phyloP scores from a whole-genome alignment of 2,888 invertebrate genomes.

The Metopia argyrocephala region DNA sequence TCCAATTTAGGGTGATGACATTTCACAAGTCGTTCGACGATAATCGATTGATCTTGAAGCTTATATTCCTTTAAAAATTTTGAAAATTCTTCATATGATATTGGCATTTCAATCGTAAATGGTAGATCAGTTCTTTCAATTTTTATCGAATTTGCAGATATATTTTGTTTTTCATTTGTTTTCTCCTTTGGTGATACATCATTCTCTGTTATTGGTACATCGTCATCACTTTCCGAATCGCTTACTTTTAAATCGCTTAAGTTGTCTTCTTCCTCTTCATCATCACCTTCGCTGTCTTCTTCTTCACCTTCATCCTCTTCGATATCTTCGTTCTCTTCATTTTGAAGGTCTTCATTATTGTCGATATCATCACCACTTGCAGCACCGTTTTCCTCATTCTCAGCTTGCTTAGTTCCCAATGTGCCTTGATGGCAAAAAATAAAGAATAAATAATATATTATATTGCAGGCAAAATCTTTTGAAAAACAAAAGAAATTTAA shows the following conservation, averaged over 20 bases:
- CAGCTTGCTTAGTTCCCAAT: constrained; percentile 45
- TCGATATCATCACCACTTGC: constrained; percentile 70
- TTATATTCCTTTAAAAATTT: constrained; percentile 82
- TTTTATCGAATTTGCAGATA: neutral
- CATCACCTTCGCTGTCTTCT: constrained; percentile 69
- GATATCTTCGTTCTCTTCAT: constrained; percentile 36
- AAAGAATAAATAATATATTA: neutral
- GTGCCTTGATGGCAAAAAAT: constrained; percentile 51
- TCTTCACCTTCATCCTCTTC: constrained; percentile 69
- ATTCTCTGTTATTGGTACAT: constrained; percentile 10
- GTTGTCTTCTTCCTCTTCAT: constrained; percentile 76
- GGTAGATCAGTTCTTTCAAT: constrained; percentile 80
- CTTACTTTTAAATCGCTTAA: constrained; percentile 75
- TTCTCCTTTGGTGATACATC: constrained; percentile 19
- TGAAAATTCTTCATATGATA: constrained; percentile 82
- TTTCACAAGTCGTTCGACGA: constrained; percentile 90
- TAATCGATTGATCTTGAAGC: constrained; percentile 83
- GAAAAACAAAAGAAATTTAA: too few species aligned
- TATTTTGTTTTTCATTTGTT: neutral
- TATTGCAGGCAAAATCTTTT: too few species aligned
- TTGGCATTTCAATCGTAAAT: constrained; percentile 82
- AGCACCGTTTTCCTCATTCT: constrained; percentile 65
- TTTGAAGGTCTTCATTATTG: constrained; percentile 66
- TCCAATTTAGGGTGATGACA: constrained; percentile 91
- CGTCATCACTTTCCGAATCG: constrained; percentile 72